A percentile compares a stretch with the other conserved stretches of the same genome.
These are phyloP conservation scores for Pachyramphus minor DNA, from an alignment of 2,113 vertebrate species.

Conservation along the genomic window DNA sequence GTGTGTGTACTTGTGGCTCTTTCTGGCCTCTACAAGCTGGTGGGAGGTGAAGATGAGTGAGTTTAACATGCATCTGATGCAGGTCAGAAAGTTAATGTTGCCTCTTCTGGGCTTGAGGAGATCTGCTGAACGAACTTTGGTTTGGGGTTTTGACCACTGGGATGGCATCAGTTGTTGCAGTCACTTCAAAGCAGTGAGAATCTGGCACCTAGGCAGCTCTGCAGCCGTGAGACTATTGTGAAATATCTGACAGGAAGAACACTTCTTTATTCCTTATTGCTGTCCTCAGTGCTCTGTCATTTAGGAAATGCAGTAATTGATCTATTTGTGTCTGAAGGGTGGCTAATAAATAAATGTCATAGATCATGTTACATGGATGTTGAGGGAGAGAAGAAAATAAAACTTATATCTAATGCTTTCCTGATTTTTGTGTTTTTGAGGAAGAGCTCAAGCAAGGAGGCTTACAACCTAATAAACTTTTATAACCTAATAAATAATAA, in stretches of 20 bases:
- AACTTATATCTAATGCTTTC: neutral
- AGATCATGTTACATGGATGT: neutral
- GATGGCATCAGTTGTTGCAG: neutral
- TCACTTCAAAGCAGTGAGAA: neutral
- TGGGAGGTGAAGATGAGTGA: neutral
- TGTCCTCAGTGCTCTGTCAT: neutral
- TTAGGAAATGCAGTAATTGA: neutral
- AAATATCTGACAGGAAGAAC: neutral
- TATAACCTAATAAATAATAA: neutral
- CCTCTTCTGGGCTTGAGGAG: neutral
- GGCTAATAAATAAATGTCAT: neutral
- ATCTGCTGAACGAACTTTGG: neutral
- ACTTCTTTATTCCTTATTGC: neutral
- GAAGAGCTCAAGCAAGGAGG: neutral
- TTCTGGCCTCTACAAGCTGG: neutral
- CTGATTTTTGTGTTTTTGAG: neutral
- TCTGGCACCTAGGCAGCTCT: neutral
- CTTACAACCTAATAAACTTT: neutral
- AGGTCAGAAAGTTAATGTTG: neutral
- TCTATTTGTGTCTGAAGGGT: neutral
- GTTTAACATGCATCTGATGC: neutral
- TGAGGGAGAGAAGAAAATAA: neutral
- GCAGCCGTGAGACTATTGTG: neutral
- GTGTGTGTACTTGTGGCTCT: neutral
- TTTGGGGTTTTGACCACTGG: neutral